Evolutionary conservation across 2,888 invertebrate species (phyloP).

Genomic region (Chloromyia formosa): DNA sequence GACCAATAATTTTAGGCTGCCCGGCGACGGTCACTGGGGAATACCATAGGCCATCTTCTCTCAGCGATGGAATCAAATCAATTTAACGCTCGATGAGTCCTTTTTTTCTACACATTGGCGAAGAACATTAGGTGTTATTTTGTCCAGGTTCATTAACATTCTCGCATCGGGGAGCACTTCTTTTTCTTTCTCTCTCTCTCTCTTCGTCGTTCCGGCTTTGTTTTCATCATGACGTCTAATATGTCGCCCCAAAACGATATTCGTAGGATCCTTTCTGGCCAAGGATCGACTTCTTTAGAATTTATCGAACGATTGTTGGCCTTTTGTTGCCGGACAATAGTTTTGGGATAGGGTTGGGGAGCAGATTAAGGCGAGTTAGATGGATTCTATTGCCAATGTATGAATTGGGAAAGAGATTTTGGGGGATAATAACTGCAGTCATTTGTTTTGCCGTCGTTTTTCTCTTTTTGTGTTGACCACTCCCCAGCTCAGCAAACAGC

Average conservation of each 20-base stretch:
- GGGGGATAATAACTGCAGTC: neutral
- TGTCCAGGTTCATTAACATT: conserved; percentile 22
- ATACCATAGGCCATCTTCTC: neutral
- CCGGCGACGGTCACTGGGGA: neutral
- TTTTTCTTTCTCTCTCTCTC: too few species aligned
- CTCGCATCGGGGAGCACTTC: neutral
- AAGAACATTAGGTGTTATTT: neutral
- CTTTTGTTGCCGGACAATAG: neutral
- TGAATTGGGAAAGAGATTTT: neutral
- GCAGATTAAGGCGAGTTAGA: neutral
- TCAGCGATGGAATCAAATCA: conserved; percentile 25
- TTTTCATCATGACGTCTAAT: conserved; percentile 7
- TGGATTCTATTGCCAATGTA: neutral
- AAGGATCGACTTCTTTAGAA: neutral
- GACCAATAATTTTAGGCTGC: neutral
- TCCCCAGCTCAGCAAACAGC: neutral
- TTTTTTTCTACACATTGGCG: conserved; percentile 3
- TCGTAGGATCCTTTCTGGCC: neutral
- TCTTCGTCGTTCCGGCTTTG: neutral
- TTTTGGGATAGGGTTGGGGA: neutral
- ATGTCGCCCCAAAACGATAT: neutral
- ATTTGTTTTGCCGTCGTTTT: neutral
- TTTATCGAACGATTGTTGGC: too few species aligned
- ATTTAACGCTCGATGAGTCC: conserved; percentile 36
- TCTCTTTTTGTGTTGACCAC: too few species aligned